These are phyloP conservation scores for Nannoperca australis DNA, from an alignment of 2,797 vertebrate genomes.

Conservation along the genomic window DNA sequence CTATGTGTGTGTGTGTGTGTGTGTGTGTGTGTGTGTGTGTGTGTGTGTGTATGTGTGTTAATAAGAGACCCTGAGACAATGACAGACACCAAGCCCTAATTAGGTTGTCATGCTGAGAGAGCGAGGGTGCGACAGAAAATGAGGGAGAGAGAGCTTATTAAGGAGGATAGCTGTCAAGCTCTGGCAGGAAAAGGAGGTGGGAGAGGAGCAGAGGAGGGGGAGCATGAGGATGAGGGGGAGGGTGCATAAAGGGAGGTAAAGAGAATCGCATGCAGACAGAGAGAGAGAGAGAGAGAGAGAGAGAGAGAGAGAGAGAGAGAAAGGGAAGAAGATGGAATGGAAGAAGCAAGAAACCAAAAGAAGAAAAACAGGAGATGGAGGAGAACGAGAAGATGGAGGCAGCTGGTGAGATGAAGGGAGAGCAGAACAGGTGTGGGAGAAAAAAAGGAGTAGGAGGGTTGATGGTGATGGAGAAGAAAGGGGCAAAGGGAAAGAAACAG, in stretches of 20 bases:
- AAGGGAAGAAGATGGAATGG: background rate
- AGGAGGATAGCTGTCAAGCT: constrained; percentile 79
- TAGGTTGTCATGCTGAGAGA: constrained; percentile 82
- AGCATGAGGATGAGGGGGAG: constrained; percentile 27
- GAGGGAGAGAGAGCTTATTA: constrained; percentile 74
- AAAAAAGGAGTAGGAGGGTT: constrained; percentile 7
- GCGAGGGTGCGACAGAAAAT: constrained; percentile 52
- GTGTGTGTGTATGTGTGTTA: constrained; percentile 60
- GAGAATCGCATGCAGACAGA: constrained; percentile 24
- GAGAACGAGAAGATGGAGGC: constrained; percentile 35
- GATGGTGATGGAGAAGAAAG: constrained; percentile 1
- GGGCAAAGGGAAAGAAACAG: constrained; percentile 9
- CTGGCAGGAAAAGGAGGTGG: constrained; percentile 74
- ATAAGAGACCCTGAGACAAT: constrained; percentile 80
- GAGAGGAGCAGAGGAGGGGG: constrained; percentile 50
- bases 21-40: constrained; percentile 37
- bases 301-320: background rate
- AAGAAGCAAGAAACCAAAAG: background rate
- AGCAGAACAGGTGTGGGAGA: constrained; percentile 34
- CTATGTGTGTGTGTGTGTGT: constrained; percentile 29
- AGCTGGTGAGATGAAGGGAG: constrained; percentile 34
- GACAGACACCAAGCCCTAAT: constrained; percentile 84
- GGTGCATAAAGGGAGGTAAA: constrained; percentile 24
- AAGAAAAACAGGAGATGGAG: constrained; percentile 20
- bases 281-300: constrained; percentile 12